Percentiles rank a stretch among this genome's conserved stretches.
These are phyloP conservation scores for Barbus barbus DNA, from an alignment of 2,113 vertebrate genomes.

Conservation along the genomic window DNA sequence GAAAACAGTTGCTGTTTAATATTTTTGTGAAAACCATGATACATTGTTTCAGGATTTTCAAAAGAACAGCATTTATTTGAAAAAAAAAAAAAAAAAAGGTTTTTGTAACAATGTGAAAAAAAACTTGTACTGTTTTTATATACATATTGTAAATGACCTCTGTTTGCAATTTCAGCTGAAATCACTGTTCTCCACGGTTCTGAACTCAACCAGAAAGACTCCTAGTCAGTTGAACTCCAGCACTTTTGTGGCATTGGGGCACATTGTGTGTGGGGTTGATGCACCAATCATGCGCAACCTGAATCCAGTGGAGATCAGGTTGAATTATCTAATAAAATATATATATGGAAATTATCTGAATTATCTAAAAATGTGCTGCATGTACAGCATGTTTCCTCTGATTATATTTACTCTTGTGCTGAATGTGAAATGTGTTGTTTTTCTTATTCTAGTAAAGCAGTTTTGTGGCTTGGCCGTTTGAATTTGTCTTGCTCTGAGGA, in stretches of 20 bases:
- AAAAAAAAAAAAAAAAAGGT: too few relatives aligned
- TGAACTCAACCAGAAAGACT: constrained; percentile 68
- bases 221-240: constrained; percentile 73
- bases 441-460: constrained; percentile 71
- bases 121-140: too few relatives aligned
- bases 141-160: not conserved
- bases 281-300: constrained; percentile 65
- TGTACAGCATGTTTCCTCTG: not conserved
- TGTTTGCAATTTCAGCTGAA: constrained; percentile 63
- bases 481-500: constrained; percentile 74
- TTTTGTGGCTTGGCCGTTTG: constrained; percentile 72
- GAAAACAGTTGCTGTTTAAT: too few relatives aligned
- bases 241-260: constrained; percentile 74
- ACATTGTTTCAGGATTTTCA: too few relatives aligned
- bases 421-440: not conserved
- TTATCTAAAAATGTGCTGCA: not conserved
- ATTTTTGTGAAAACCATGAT: too few relatives aligned
- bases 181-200: constrained; percentile 63
- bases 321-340: constrained; percentile 1
- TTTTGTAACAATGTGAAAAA: too few relatives aligned
- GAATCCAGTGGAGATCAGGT: constrained; percentile 80
- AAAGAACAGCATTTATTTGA: too few relatives aligned
- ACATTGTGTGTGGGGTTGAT: constrained; percentile 77
- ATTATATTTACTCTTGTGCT: not conserved
- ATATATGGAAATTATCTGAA: too few relatives aligned